Evolutionary conservation across 1,140 invertebrate genomes (phyloP), one percentile per base, ranked within the genome.

Genomic region (Zaprionus lachaisei): DNA sequence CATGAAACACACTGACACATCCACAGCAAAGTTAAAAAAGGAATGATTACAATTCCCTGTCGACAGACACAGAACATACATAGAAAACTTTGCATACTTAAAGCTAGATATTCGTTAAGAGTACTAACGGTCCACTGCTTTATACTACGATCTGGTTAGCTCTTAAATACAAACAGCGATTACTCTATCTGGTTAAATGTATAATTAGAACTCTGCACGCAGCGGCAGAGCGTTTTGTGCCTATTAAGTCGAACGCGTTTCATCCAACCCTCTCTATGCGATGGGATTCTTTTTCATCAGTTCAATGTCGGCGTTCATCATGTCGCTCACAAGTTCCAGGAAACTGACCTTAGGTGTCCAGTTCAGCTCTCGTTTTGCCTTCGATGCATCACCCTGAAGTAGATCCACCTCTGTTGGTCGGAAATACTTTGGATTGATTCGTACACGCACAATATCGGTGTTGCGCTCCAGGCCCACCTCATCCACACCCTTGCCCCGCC

Each of bases 351-450:
- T 96, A 14, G 97, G 97, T 62, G 94, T 93, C 99, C 99, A 99
- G 31, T 96, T 96, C 15, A 99, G 94, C 81, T 96, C 95, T 26
- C 95, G 93, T 81, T 95, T 96, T 0, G 99, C 99, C 94, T 99
- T 99, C 0, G 95, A 95, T 7, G 98, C 94, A 94, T 99, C 98
- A 41, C 98, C 98, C 56, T 97, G 94, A 7, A 99, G 94, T 34
- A 97, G 94, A 92, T 99, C 97, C 83, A 99, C 99, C 97, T 99
- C 99, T 5, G 99, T 98, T 28, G 99, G 99, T 64, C 99, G 95
- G 92, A 99, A 99, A 94, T 97, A 99, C 93, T 98, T 99, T 0
- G 97, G 95, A 94, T 99, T 99, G 15, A 99, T 95, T 92, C 95
- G 95, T 12, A 99, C 96, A 14, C 98, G 94, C n/a, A 99, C 92